A percentile compares a stretch with the other conserved stretches of the same genome.
These are phyloP conservation scores for Autographa pulchrina DNA, from an alignment of 2,888 invertebrate species.

Conservation along the genomic window DNA sequence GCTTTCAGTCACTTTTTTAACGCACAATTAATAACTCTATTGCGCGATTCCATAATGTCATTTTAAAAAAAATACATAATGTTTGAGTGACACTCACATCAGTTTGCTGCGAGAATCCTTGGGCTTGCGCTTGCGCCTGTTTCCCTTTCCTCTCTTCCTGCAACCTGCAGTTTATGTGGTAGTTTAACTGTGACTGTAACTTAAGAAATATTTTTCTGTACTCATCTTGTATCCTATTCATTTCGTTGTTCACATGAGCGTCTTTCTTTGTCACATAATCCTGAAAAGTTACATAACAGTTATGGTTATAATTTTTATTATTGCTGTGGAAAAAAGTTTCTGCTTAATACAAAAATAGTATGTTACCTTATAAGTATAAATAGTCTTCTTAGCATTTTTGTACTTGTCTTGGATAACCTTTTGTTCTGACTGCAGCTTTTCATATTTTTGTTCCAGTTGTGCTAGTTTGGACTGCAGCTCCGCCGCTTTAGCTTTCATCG, in stretches of 20 bases:
- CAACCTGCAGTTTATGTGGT: constrained; percentile 79
- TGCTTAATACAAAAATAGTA: not conserved
- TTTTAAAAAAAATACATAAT: too few relatives aligned
- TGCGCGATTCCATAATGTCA: too few relatives aligned
- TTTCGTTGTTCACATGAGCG: constrained; percentile 90
- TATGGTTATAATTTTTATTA: not conserved
- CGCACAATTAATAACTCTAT: too few relatives aligned
- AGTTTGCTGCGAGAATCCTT: constrained; percentile 63
- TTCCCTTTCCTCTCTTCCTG: constrained; percentile 79
- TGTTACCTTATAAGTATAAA: constrained; percentile 90
- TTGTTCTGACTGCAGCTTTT: constrained; percentile 80
- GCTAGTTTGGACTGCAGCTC: constrained; percentile 83
- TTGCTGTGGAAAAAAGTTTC: not conserved
- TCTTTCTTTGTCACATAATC: constrained; percentile 91
- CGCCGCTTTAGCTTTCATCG: constrained; percentile 79
- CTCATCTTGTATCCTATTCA: constrained; percentile 90
- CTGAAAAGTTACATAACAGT: constrained; percentile 69
- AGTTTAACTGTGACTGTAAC: constrained; percentile 86
- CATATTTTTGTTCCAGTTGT: constrained; percentile 79
- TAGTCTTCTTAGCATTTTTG: constrained; percentile 90
- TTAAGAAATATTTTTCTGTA: constrained; percentile 89
- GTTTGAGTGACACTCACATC: constrained; percentile 69
- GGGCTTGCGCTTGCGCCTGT: constrained; percentile 44
- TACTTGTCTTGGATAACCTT: constrained; percentile 89
- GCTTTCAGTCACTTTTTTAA: too few relatives aligned